A percentile compares a stretch with the other conserved stretches of the same genome.
These are phyloP conservation scores for Polydrusus cervinus DNA, from an alignment of 2,888 invertebrate genomes.

Conservation along the genomic window DNA sequence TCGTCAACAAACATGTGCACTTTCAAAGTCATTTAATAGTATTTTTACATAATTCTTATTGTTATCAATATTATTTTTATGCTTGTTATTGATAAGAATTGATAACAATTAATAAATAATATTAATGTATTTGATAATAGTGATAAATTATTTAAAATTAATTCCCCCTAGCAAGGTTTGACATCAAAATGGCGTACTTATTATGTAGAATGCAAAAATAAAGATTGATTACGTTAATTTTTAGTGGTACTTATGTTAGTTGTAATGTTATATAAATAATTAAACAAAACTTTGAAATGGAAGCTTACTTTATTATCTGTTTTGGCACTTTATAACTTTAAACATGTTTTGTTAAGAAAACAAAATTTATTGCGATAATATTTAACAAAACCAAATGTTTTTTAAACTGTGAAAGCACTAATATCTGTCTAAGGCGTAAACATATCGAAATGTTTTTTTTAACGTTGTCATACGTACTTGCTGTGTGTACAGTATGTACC, in stretches of 20 bases:
- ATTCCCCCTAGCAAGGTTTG: neutral
- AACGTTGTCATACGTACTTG: neutral
- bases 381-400: slow-evolving; percentile 16
- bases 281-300: neutral
- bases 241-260: neutral
- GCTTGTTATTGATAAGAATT: neutral
- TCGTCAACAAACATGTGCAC: neutral
- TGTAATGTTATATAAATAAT: neutral
- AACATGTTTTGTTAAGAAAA: neutral
- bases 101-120: neutral
- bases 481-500: too few species aligned
- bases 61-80: slow-evolving; percentile 4
- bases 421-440: slow-evolving; percentile 9
- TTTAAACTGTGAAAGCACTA: slow-evolving; percentile 6
- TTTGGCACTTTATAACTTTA: neutral
- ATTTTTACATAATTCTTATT: slow-evolving; percentile 25
- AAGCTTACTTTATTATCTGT: slow-evolving; percentile 9
- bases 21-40: neutral
- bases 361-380: slow-evolving; percentile 19
- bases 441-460: neutral
- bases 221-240: neutral
- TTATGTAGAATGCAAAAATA: neutral
- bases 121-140: neutral
- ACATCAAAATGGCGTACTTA: neutral
- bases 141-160: slow-evolving; percentile 2